A percentile compares a stretch with the other conserved stretches of the same genome.
Conservation (phyloP, 2,888 invertebrate species). For the Sericinus montela region DNA sequence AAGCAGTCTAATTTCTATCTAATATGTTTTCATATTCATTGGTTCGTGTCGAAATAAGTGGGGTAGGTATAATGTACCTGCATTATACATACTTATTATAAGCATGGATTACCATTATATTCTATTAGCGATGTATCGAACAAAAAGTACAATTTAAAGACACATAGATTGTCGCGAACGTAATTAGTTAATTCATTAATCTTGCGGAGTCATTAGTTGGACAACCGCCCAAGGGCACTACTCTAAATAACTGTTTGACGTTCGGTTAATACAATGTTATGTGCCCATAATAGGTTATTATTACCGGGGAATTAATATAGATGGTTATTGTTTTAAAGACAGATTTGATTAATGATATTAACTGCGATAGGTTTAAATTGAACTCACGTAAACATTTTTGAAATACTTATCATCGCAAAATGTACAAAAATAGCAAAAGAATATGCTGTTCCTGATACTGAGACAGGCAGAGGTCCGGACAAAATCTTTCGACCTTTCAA, state of each 20-base stretch:
- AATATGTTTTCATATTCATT: no score
- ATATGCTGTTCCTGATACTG: no score
- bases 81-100: no score
- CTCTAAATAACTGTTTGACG: conserved; percentile 66
- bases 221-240: conserved; percentile 65
- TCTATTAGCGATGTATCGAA: not conserved
- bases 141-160: conserved; percentile 52
- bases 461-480: no score
- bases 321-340: conserved; percentile 73
- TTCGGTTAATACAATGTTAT: conserved; percentile 38
- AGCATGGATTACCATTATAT: no score
- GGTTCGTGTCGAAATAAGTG: no score
- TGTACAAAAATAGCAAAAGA: no score
- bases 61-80: no score
- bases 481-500: no score
- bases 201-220: conserved; percentile 63
- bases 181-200: conserved; percentile 76
- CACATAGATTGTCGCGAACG: conserved; percentile 64
- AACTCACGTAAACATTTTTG: no score
- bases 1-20: no score
- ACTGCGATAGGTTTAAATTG: conserved; percentile 26
- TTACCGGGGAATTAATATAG: conserved; percentile 60
- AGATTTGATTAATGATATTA: conserved; percentile 61
- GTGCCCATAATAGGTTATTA: conserved; percentile 64
- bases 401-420: no score